Evolutionary conservation across 2,113 vertebrate species (phyloP).

Genomic region (Scartelaos histophorus): DNA sequence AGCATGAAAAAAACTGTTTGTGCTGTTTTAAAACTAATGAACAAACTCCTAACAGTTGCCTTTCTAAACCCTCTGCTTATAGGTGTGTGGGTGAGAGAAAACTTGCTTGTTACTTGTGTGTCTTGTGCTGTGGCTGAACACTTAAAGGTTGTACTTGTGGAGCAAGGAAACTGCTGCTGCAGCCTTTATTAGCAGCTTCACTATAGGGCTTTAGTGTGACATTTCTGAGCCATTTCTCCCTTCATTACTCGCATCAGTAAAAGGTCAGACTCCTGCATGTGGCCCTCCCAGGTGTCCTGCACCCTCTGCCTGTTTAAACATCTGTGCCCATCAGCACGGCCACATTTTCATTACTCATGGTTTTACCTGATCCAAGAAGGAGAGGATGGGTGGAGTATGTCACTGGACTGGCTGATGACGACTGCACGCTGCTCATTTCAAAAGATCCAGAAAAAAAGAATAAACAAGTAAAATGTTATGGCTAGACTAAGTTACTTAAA

Average conservation of each 20-base stretch:
- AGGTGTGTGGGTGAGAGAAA: not conserved
- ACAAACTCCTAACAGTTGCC: not conserved
- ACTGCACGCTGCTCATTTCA: no score
- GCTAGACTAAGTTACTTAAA: no score
- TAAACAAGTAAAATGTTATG: no score
- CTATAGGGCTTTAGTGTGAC: conserved; percentile 42
- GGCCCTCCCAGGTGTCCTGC: conserved; percentile 36
- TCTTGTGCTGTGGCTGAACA: conserved; percentile 8
- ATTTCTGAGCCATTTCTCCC: conserved; percentile 43
- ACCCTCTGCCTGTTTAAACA: conserved; percentile 20
- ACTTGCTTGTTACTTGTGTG: not conserved
- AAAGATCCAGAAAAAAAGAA: no score
- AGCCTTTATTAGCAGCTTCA: conserved; percentile 40
- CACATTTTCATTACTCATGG: conserved; percentile 27
- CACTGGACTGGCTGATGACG: not conserved
- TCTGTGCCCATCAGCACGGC: conserved; percentile 11
- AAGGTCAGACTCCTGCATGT: conserved; percentile 50
- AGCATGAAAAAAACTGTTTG: no score
- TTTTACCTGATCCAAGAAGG: conserved; percentile 6
- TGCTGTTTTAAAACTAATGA: not conserved
- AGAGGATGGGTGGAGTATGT: not conserved
- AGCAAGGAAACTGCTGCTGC: not conserved
- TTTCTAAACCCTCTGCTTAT: not conserved
- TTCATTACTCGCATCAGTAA: conserved; percentile 56
- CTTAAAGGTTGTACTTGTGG: conserved; percentile 14